Conservation (phyloP, 2,113 vertebrate species). For the Epinephelus cyanopodus region DNA sequence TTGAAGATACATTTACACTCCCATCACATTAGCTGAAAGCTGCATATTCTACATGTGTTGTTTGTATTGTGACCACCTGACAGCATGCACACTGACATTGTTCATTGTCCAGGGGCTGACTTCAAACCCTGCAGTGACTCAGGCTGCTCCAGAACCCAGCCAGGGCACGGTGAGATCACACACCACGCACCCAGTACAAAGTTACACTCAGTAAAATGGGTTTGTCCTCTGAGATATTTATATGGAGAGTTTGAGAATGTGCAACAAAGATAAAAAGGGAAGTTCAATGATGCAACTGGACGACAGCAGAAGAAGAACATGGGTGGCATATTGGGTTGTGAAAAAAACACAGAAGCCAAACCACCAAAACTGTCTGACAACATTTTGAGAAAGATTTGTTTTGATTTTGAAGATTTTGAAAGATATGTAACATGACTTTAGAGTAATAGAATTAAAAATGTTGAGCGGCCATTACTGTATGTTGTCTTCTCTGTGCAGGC, state of each 20-base stretch:
- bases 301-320: background rate
- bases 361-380: too few species aligned
- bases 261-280: background rate
- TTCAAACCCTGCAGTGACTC: background rate
- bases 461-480: too few species aligned
- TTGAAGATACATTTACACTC: background rate
- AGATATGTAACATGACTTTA: too few species aligned
- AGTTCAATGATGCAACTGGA: background rate
- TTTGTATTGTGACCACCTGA: background rate
- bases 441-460: too few species aligned
- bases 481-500: conserved; percentile 14
- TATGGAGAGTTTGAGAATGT: background rate
- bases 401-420: too few species aligned
- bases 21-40: background rate
- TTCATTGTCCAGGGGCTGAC: background rate
- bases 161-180: conserved; percentile 1
- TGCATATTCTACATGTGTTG: too few species aligned
- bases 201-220: background rate
- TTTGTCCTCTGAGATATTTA: too few species aligned
- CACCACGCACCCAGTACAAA: background rate
- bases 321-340: background rate
- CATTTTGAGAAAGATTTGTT: too few species aligned
- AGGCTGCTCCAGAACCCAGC: background rate
- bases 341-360: background rate
- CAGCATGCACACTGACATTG: background rate